Evolutionary conservation across 2,888 invertebrate species (phyloP), one percentile per base, ranked within the genome.

Genomic region (Theretra japonica): DNA sequence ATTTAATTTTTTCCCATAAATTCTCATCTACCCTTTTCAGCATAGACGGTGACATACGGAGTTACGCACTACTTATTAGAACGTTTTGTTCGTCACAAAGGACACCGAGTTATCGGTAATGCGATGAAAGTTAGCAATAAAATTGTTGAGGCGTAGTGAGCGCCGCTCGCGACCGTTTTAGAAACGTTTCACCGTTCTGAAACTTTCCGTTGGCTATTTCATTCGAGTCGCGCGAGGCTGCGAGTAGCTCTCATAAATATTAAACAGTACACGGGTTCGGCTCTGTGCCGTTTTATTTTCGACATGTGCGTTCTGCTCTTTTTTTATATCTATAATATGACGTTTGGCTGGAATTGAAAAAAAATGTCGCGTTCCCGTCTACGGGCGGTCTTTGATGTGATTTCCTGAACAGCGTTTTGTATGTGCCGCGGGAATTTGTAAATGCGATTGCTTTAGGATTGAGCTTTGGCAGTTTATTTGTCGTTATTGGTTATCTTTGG

Each of bases 151-250:
- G 78, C 80, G 80, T 60, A 68, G 73, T 72, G 73, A 74, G 76
- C 76, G 60, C 73, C 71, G 74, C 77, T 76, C 75, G 75, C 76
- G 74, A 79, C 77, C 84, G 80, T 80, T 86, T 81, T 82, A 79
- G 82, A 83, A 84, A 75, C 81, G 81, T 86, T 53, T 86, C 83
- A 81, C 77, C 78, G 78, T 81, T 53, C 78, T 82, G 80, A 80
- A 88, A 87, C 79, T 87, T 87, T 85, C 81, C 82, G 80, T 80
- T 81, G 82, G 81, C 83, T 80, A 87, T 87, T 86, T 83, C 83
- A 80, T 77, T 74, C 80, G 76, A 77, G 73, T 74, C 75, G 77
- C 74, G 77, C 74, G 73, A 69, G 77, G 77, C 78, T 73, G 74
- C 73, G 77, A 80, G 75, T 72, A 74, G 74, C 79, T 73, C 82